phyloP scores from a whole-genome alignment of 2,113 vertebrate genomes.

The Zosterops borbonicus region DNA sequence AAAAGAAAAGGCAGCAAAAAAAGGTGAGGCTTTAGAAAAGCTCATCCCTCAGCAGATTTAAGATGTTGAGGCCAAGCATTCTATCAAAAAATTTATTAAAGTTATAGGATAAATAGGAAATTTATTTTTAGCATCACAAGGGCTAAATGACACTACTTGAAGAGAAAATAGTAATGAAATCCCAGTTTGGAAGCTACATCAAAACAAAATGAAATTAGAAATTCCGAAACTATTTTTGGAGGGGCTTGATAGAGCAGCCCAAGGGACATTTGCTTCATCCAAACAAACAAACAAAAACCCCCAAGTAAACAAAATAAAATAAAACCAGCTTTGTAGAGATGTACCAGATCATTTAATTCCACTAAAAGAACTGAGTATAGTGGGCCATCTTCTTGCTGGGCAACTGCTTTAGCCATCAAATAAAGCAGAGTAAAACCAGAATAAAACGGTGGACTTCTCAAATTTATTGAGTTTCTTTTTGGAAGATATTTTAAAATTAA shows the following conservation, averaged over 20 bases:
- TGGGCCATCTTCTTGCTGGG: neutral
- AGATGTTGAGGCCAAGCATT: neutral
- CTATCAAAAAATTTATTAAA: neutral
- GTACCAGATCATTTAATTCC: neutral
- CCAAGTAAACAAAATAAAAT: neutral
- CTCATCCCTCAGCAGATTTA: neutral
- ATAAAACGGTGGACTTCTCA: neutral
- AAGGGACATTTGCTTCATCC: neutral
- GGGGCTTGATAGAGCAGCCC: neutral
- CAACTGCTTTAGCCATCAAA: neutral
- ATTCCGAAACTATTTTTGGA: neutral
- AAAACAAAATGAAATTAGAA: neutral
- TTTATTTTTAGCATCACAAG: neutral
- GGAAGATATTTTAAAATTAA: neutral
- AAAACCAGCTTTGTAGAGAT: neutral
- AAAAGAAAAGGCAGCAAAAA: fast-evolving
- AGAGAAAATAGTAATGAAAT: neutral
- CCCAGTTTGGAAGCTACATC: neutral
- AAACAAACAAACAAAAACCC: neutral
- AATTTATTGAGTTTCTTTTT: neutral
- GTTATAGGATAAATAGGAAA: neutral
- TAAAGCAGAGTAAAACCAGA: neutral
- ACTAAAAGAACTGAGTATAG: neutral
- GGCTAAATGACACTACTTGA: neutral
- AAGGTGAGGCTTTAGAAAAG: neutral